These are phyloP conservation scores for Chelidonichthys spinosus DNA, from an alignment of 2,797 vertebrate genomes.

Conservation along the genomic window DNA sequence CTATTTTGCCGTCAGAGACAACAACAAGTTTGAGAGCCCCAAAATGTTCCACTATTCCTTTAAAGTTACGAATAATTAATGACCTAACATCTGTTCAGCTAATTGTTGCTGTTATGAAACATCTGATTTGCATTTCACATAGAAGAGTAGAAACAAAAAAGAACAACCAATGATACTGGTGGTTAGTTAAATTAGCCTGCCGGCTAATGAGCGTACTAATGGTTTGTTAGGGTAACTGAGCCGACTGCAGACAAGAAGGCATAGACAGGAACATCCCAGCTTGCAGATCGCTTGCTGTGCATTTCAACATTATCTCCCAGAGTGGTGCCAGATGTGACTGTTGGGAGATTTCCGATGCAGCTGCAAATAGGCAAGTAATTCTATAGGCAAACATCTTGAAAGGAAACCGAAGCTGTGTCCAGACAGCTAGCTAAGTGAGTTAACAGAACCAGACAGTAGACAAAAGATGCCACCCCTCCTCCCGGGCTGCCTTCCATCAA, in stretches of 20 bases:
- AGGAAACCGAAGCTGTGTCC: not conserved
- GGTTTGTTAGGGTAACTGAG: constrained; percentile 37
- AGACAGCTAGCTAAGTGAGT: not conserved
- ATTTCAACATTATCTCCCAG: not conserved
- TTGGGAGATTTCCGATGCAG: not conserved
- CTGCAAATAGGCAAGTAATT: not conserved
- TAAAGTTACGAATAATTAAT: not conserved
- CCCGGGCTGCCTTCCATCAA: constrained; percentile 28
- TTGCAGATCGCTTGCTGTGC: not conserved
- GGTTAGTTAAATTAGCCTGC: constrained; percentile 9
- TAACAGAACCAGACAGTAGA: constrained; percentile 40
- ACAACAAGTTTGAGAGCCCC: not conserved
- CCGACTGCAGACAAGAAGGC: not conserved
- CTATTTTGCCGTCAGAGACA: not conserved
- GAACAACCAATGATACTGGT: not conserved
- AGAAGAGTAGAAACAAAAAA: not conserved
- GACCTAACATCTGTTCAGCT: not conserved
- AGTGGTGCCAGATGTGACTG: not conserved
- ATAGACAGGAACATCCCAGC: too few relatives aligned
- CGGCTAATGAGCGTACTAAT: constrained; percentile 30
- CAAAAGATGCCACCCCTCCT: constrained; percentile 30
- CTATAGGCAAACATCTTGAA: not conserved
- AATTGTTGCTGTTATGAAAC: not conserved
- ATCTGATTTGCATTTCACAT: not conserved
- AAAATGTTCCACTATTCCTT: not conserved